Base-by-base conservation (phyloP, 2,113 vertebrate genomes). In the Psammodynastes pulverulentus region DNA sequence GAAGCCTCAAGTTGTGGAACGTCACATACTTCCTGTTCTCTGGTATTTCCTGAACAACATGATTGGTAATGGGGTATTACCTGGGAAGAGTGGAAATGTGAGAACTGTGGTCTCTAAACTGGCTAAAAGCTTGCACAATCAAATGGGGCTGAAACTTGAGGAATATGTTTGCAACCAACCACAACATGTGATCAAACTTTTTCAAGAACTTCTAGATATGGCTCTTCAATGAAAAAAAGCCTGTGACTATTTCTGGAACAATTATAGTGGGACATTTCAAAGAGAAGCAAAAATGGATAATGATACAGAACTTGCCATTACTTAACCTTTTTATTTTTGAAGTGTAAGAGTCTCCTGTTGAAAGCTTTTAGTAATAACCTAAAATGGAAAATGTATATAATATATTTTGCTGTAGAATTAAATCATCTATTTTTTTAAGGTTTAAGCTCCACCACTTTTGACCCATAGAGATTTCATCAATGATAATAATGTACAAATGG, bases 1-100 rank as follows among this genome's bases (percentile, higher is more conserved):
- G 12, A 97, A 97, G 87, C 96, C 97, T 53, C 91, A 95, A 89
- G 90, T 91, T 0, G 93, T 96, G 79, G 95, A 97, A 79, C 86
- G 34, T 72, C 96, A 96, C 0, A 53, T 93, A 58, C 95, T 98
- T 48, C 97, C 98, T 0, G 53, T 92, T 6, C 97, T 98, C 89
- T 98, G 97, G 97, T 95, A 96, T 89, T 95, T 98, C 88, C 91
- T 98, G 92, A 95, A 56, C 93, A 97, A 91, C 87, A 95, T 94
- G 94, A 89, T 5, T 0, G 95, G 96, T 29, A 97, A 62, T 0
- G 90, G 93, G 0, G 51, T 84, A 26, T 94, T 94, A 43, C 94
- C 94, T 0, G 92, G 96, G 19, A 91, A 39, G 1, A 52, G 93
- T 0, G 62, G 95, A 29, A 96, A 91, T 0, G 6, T 94, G 29